Base-by-base conservation (phyloP, 2,113 vertebrate species). In the Serinus canaria region DNA sequence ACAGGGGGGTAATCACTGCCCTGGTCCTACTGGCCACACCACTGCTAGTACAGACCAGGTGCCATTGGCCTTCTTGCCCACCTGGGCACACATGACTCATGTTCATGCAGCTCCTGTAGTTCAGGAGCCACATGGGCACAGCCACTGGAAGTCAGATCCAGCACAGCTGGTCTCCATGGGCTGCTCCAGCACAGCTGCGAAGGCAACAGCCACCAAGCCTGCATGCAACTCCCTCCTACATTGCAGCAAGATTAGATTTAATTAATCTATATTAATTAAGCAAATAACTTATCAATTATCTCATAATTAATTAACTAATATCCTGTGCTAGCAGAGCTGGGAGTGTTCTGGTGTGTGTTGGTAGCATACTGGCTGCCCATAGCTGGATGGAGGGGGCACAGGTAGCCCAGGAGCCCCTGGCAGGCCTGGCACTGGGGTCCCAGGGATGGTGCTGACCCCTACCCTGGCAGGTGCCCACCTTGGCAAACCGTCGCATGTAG, bases 401-500 rank as follows among this genome's bases (percentile, higher is more conserved):
- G 39, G 23, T 16, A 47, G n/a, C 16, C 55, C 39, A 28, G 7
- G 5, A 55, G 23, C 14, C 31, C 15, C 4, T 0, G 17, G 15
- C 44, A 58, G 76, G 17, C 11, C 20, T 78, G 60, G 69, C 37
- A 31, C 14, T 0, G 1, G 9, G 43, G 21, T 59, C 19, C 56
- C 52, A 53, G 41, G 72, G 6, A 10, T 37, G 43, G n/a, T 62
- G n/a, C 50, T 1, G 5, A 13, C 7, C 20, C 33, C 66, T 17
- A 4, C 6, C 39, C 55, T 18, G 9, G 13, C 31, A 41, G 74
- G 23, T 75, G 60, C 88, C 18, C 95, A 99, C 99, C 99, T 99
- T 99, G 56, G 99, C 99, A 83, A 99, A 99, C 50, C 99, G 97
- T 69, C 99, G 98, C 99, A 99, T 99, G 97, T 99, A 99, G 96